phyloP scores from a whole-genome alignment of 2,797 vertebrate genomes.

The Ptychobarbus kaznakovi region DNA sequence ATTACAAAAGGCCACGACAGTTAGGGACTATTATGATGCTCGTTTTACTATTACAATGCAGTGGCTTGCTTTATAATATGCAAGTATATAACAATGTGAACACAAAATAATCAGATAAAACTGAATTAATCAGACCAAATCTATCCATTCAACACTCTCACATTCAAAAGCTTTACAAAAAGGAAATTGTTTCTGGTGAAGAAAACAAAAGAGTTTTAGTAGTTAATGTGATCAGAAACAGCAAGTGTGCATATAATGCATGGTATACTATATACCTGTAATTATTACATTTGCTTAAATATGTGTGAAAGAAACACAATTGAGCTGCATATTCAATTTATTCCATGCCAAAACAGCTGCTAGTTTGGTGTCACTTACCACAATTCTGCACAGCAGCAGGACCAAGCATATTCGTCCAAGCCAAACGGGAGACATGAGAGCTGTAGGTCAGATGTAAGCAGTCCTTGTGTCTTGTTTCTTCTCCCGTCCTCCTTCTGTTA shows the following conservation, averaged over 20 bases:
- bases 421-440: constrained; percentile 44
- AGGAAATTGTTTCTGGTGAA: not conserved
- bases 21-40: not conserved
- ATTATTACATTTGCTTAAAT: not conserved
- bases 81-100: not conserved
- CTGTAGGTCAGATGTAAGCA: not conserved
- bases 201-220: not conserved
- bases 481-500: not conserved
- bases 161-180: not conserved
- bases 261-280: not conserved
- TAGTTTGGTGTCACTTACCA: constrained; percentile 49
- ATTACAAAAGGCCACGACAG: not conserved
- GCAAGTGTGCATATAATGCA: not conserved
- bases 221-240: not conserved
- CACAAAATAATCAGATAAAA: not conserved
- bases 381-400: constrained; percentile 46
- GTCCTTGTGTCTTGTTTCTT: not conserved
- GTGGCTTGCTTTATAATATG: not conserved
- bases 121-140: not conserved
- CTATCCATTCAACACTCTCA: not conserved
- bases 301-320: not conserved
- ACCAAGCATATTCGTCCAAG: constrained; percentile 46
- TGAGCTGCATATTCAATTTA: not conserved
- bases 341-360: not conserved
- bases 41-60: not conserved